phyloP scores from a whole-genome alignment of 2,888 invertebrate species.

The Drosophila prolongata region DNA sequence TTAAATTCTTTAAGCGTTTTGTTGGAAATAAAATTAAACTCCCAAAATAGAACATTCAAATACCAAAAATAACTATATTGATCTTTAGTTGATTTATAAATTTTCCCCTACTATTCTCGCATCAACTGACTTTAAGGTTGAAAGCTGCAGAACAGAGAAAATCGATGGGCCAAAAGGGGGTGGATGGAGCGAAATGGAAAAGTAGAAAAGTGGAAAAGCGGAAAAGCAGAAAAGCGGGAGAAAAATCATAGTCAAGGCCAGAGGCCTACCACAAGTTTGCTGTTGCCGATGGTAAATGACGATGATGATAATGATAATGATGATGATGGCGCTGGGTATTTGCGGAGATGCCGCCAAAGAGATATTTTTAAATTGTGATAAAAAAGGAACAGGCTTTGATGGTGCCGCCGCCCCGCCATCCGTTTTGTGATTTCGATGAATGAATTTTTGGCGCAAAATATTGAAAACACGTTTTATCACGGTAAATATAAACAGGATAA shows the following conservation, averaged over 20 bases:
- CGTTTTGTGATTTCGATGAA: slow-evolving; percentile 52
- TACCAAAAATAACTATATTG: background rate
- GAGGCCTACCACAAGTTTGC: slow-evolving; percentile 34
- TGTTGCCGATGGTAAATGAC: slow-evolving; percentile 17
- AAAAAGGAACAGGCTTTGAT: slow-evolving; percentile 50
- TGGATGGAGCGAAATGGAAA: background rate
- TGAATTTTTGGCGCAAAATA: slow-evolving; percentile 66
- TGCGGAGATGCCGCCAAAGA: slow-evolving; percentile 41
- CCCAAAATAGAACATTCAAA: too few relatives aligned
- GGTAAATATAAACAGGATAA: slow-evolving; percentile 26
- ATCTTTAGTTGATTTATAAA: background rate
- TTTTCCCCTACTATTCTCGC: background rate
- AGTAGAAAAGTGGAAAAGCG: background rate
- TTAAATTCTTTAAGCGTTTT: too few relatives aligned
- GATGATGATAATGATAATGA: background rate
- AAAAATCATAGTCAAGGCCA: slow-evolving; percentile 45
- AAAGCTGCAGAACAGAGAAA: slow-evolving; percentile 1
- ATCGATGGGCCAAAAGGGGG: slow-evolving; percentile 24
- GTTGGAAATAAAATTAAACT: too few relatives aligned
- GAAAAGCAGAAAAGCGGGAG: slow-evolving; percentile 3
- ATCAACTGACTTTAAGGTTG: slow-evolving; percentile 15
- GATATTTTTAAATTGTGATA: slow-evolving; percentile 48
- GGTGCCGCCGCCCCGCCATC: slow-evolving; percentile 13
- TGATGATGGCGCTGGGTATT: slow-evolving; percentile 27
- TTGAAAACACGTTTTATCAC: slow-evolving; percentile 62